Percentiles rank a stretch among this genome's conserved stretches.
Conservation (phyloP, 2,113 vertebrate genomes). For the Calyptommatus sinebrachiatus region DNA sequence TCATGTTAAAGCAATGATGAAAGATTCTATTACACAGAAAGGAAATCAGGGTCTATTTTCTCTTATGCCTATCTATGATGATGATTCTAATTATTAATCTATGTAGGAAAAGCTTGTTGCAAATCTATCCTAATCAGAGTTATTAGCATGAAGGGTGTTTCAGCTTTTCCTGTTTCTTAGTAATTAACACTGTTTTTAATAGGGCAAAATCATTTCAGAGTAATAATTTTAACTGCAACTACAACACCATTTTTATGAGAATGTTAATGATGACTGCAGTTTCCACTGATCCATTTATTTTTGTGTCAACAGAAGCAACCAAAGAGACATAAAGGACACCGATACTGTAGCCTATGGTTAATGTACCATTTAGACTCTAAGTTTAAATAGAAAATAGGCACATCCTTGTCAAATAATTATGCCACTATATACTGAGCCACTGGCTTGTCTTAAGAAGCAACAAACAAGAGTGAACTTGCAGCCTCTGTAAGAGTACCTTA, state of each 20-base stretch:
- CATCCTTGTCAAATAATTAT: not conserved
- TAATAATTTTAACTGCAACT: constrained; percentile 43
- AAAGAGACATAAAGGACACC: constrained; percentile 11
- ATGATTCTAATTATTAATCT: constrained; percentile 30
- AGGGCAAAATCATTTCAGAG: constrained; percentile 31
- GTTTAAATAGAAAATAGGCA: not conserved
- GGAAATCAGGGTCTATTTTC: not conserved
- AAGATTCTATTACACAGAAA: not conserved
- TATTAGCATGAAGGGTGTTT: constrained; percentile 31
- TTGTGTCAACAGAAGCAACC: constrained; percentile 3
- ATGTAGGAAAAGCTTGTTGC: constrained; percentile 22
- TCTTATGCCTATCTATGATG: not conserved
- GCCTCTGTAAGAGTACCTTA: not conserved
- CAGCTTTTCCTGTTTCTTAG: constrained; percentile 37
- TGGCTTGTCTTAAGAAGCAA: not conserved
- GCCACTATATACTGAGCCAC: not conserved
- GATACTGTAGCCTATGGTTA: not conserved
- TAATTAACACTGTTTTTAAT: constrained; percentile 30
- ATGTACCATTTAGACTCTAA: not conserved
- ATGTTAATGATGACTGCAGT: constrained; percentile 37
- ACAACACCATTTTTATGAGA: constrained; percentile 21
- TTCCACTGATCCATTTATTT: constrained; percentile 30
- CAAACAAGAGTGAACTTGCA: not conserved
- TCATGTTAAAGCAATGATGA: too few species aligned
- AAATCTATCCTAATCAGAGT: constrained; percentile 40